Percentiles rank a stretch among this genome's conserved stretches.
Conservation (phyloP, 30 jellyfish, hydroid and myxozoan species). For the Cassiopea xamachana region DNA sequence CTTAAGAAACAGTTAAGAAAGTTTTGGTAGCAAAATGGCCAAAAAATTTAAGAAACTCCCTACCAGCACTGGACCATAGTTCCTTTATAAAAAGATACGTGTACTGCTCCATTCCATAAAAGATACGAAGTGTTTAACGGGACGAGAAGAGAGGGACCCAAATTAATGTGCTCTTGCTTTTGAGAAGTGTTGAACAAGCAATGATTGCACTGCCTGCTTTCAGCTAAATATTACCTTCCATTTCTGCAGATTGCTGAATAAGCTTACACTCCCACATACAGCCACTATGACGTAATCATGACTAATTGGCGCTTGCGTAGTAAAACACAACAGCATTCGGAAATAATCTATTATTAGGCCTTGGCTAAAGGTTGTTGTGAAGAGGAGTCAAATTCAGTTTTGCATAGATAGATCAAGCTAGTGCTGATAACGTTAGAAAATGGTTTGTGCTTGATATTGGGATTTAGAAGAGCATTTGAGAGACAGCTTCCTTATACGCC, state of each 20-base stretch:
- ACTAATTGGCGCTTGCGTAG: constrained; percentile 13
- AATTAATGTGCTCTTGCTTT: no score
- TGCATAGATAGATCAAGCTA: no score
- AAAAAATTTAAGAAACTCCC: constrained; percentile 10
- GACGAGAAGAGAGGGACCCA: no score
- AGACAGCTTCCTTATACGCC: no score
- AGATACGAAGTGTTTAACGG: not conserved
- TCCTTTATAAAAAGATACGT: not conserved
- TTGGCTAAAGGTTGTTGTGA: not conserved
- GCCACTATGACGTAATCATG: constrained; percentile 6
- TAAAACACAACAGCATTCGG: not conserved
- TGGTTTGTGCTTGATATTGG: no score
- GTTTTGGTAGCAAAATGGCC: constrained; percentile 11
- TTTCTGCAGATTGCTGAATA: not conserved
- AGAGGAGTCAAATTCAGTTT: no score
- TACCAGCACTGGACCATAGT: constrained; percentile 13
- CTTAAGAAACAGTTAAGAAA: constrained; percentile 1
- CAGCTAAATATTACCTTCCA: no score
- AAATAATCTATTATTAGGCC: not conserved
- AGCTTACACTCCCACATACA: not conserved
- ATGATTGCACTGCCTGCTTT: no score
- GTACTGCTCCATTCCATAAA: no score
- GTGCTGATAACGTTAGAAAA: no score
- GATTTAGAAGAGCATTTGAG: no score
- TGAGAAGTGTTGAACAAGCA: no score